These are phyloP conservation scores for Sinocyclocheilus grahami DNA, from an alignment of 2,113 vertebrate species.

Conservation along the genomic window DNA sequence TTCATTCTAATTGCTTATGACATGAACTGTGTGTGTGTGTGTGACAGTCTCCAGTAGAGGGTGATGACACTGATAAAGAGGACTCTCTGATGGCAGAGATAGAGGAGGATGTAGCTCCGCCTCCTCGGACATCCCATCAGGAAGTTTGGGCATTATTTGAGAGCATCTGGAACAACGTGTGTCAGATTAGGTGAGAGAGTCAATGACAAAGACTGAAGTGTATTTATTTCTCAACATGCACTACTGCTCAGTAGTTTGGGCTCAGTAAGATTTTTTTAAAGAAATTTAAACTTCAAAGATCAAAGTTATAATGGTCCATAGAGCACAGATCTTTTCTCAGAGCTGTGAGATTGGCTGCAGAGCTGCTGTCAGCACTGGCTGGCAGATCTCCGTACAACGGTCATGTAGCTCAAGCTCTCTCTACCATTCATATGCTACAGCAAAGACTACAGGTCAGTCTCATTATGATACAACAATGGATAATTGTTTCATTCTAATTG, in stretches of 20 bases:
- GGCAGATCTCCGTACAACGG: slow-evolving; percentile 44
- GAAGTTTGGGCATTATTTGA: slow-evolving; percentile 90
- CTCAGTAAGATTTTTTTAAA: too few species aligned
- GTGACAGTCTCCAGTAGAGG: slow-evolving; percentile 45
- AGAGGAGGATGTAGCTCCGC: slow-evolving; percentile 54
- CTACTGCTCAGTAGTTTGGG: not conserved
- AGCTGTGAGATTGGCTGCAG: slow-evolving; percentile 24
- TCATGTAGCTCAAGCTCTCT: slow-evolving; percentile 31
- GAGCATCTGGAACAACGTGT: slow-evolving; percentile 84
- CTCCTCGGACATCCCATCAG: slow-evolving; percentile 69
- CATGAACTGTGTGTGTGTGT: slow-evolving; percentile 1
- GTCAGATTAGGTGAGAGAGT: slow-evolving; percentile 80
- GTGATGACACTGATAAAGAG: slow-evolving; percentile 63
- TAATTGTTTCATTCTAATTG: not conserved
- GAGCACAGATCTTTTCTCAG: slow-evolving; percentile 17
- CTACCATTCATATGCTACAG: slow-evolving; percentile 31
- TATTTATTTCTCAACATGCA: not conserved
- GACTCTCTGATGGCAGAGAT: slow-evolving; percentile 67
- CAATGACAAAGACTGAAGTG: not conserved
- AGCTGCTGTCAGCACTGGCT: slow-evolving; percentile 47
- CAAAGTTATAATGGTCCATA: not conserved
- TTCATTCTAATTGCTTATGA: not conserved
- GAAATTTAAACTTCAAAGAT: too few species aligned
- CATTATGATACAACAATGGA: not conserved
- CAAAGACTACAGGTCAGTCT: slow-evolving; percentile 38